These are phyloP conservation scores for Teleopsis dalmanni DNA, from an alignment of 1,140 invertebrate genomes.

Conservation along the genomic window DNA sequence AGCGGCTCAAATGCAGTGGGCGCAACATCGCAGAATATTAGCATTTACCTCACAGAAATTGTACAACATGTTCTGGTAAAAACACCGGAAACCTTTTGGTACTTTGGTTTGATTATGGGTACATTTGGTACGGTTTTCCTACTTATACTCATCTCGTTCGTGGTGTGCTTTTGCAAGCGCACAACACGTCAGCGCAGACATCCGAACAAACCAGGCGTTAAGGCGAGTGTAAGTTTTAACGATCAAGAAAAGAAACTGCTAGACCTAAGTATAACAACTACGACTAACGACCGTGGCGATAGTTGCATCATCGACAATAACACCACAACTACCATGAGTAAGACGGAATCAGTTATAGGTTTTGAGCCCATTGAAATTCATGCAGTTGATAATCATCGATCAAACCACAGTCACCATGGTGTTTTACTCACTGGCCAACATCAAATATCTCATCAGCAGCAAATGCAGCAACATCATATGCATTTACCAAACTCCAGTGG, in stretches of 20 bases:
- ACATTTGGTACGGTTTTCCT: constrained; percentile 41
- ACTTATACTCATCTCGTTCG: constrained; percentile 36
- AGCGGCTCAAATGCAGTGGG: constrained; percentile 68
- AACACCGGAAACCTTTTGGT: constrained; percentile 43
- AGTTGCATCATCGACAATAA: constrained; percentile 54
- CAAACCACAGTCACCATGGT: constrained; percentile 13
- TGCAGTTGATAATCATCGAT: constrained; percentile 58
- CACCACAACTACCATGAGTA: constrained; percentile 40
- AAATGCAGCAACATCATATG: constrained; percentile 12
- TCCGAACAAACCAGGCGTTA: constrained; percentile 56
- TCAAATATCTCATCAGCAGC: constrained; percentile 26
- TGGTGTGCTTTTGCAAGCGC: constrained; percentile 51
- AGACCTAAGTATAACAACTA: constrained; percentile 70
- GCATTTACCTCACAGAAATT: constrained; percentile 62
- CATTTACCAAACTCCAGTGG: constrained; percentile 2
- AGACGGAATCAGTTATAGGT: constrained; percentile 39
- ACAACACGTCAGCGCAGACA: constrained; percentile 46
- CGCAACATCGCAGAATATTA: constrained; percentile 58
- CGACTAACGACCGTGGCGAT: constrained; percentile 58
- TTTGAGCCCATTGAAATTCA: constrained; percentile 62
- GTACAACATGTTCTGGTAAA: constrained; percentile 48
- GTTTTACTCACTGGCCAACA: constrained; percentile 10
- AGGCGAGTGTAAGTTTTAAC: constrained; percentile 68
- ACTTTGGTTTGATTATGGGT: constrained; percentile 42
- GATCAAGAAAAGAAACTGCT: constrained; percentile 78